phyloP scores from a whole-genome alignment of 2,888 invertebrate species.

The Apodemia hepburni region DNA sequence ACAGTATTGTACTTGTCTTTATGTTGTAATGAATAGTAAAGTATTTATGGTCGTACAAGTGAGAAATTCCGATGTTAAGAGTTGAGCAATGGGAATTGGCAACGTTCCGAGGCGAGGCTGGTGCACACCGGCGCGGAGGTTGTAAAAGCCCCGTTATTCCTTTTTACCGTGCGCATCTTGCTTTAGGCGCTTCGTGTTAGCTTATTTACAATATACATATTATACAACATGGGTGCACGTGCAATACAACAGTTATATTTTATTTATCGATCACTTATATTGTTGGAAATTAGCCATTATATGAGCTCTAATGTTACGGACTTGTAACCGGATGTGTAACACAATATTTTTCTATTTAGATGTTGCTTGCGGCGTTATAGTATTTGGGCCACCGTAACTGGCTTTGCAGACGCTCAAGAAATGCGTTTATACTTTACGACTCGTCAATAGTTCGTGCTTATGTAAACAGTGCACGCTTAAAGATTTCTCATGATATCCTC shows the following conservation, averaged over 20 bases:
- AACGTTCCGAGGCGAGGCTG: constrained; percentile 64
- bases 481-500: too few species aligned
- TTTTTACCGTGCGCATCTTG: constrained; percentile 76
- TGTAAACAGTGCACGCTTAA: not conserved
- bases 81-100: constrained; percentile 76
- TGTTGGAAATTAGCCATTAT: not conserved
- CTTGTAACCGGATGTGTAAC: constrained; percentile 6
- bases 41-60: constrained; percentile 65
- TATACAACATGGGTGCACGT: constrained; percentile 31
- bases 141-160: constrained; percentile 76
- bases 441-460: not conserved
- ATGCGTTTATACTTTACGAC: not conserved
- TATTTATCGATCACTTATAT: constrained; percentile 29
- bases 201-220: constrained; percentile 44
- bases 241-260: constrained; percentile 27
- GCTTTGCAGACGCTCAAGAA: not conserved
- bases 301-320: not conserved
- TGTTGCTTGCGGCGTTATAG: not conserved
- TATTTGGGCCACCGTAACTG: not conserved
- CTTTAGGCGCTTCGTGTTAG: constrained; percentile 55
- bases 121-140: constrained; percentile 57
- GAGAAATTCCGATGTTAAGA: constrained; percentile 72
- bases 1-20: constrained; percentile 30
- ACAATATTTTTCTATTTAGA: not conserved
- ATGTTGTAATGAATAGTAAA: constrained; percentile 51